Evolutionary conservation across 2,797 vertebrate species (phyloP), one percentile per base, ranked within the genome.

Genomic region (Lithobates sylvaticus): DNA sequence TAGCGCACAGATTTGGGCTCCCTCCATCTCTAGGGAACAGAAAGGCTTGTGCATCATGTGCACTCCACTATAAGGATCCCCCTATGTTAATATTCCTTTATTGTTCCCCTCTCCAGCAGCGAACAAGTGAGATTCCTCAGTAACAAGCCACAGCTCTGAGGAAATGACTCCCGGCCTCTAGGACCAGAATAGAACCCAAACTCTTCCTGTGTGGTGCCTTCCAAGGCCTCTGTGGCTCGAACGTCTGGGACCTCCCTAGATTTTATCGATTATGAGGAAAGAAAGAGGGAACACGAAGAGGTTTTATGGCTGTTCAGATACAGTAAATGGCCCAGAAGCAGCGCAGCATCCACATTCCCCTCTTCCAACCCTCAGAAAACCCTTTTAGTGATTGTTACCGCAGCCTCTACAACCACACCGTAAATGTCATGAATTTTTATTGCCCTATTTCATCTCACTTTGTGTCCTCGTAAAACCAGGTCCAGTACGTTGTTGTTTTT

Each of bases 371-470:
- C 34, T 34, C 47, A 50, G 29, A 47, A 70, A 78, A 32, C 32
- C 42, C 70, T 80, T 44, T 65, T 42, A 72, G 64, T 64, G 65
- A 29, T 54, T 34, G 26, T 86, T 54, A 86, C 58, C 26, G 70
- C 83, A 67, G 70, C 78, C 47, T 76, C 50, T 82, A 44, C 73
- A 61, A 77, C 79, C 64, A 54, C 73, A 71, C 85, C 26, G 42
- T 86, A 86, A 86, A 86, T 82, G 85, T 86, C 79, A 86, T 81
- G 78, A 82, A 76, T 81, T 86, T 86, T 86, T 86, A 81, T 86
- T 68, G 34, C 64, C 36, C 58, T 39, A 58, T 86, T 86, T 81
- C 73, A 86, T 82, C 79, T 86, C 84, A 85, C 71, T 85, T 85
- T 85, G 77, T 69, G 70, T 85, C 85, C 85, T 82, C 65, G n/a